Percentiles rank a stretch among this genome's conserved stretches.
These are phyloP conservation scores for Andrena bucephala DNA, from an alignment of 2,888 invertebrate species.

Conservation along the genomic window DNA sequence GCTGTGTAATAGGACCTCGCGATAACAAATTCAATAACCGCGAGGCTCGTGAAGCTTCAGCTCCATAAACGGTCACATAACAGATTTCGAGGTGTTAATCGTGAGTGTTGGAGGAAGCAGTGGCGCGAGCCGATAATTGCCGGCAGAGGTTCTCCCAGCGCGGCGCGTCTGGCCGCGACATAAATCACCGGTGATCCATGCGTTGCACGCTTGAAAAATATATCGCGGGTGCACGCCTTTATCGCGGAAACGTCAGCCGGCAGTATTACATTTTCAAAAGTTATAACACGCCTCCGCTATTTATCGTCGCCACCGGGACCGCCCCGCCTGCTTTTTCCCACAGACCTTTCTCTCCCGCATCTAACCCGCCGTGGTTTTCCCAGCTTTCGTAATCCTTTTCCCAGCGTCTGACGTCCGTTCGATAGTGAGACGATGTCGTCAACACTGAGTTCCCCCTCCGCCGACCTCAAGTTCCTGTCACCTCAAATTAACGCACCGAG, in stretches of 20 bases:
- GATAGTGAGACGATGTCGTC: slow-evolving; percentile 7
- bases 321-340: slow-evolving; percentile 3
- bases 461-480: slow-evolving; percentile 21
- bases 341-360: neutral
- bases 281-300: slow-evolving; percentile 51
- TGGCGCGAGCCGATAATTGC: slow-evolving; percentile 39
- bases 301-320: slow-evolving; percentile 40
- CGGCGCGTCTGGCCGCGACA: slow-evolving; percentile 20
- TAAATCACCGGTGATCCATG: slow-evolving; percentile 60
- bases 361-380: neutral
- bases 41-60: too few species aligned
- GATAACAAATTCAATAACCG: too few species aligned
- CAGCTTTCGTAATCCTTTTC: slow-evolving; percentile 4
- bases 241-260: slow-evolving; percentile 54
- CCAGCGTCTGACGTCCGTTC: slow-evolving; percentile 20
- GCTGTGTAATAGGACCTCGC: too few species aligned
- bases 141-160: slow-evolving; percentile 24
- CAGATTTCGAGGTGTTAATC: neutral
- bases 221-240: slow-evolving; percentile 47
- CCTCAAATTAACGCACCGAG: slow-evolving; percentile 38
- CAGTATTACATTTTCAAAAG: slow-evolving; percentile 60
- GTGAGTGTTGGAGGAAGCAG: neutral
- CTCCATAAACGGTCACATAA: too few species aligned
- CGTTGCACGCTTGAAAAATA: slow-evolving; percentile 50
- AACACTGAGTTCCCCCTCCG: neutral